A percentile compares a stretch with the other conserved stretches of the same genome.
Conservation (phyloP, 1,140 invertebrate genomes). For the Melitaea cinxia region DNA sequence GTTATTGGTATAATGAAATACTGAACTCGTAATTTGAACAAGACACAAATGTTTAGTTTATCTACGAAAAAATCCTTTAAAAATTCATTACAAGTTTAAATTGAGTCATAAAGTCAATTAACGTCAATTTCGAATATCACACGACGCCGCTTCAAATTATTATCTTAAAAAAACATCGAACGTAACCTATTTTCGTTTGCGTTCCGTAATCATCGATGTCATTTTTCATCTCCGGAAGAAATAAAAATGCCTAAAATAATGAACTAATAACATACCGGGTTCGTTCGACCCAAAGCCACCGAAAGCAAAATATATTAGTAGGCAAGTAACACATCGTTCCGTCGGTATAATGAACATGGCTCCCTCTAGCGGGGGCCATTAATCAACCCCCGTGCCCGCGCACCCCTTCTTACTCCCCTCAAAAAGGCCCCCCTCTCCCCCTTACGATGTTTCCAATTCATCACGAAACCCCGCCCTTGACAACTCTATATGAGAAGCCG, state of each 20-base stretch:
- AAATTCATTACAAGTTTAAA: conserved; percentile 47
- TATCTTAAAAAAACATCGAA: conserved; percentile 46
- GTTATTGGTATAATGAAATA: neutral
- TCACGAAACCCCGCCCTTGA: conserved; percentile 81
- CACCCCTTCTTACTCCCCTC: conserved; percentile 53
- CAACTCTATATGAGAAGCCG: conserved; percentile 79
- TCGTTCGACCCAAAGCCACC: conserved; percentile 53
- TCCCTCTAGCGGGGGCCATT: conserved; percentile 71
- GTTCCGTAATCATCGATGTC: conserved; percentile 57
- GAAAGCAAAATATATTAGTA: conserved; percentile 78
- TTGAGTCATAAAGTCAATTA: conserved; percentile 57
- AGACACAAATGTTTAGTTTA: conserved; percentile 34
- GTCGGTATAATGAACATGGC: conserved; percentile 79
- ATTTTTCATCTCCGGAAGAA: conserved; percentile 72
- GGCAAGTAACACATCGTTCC: conserved; percentile 78
- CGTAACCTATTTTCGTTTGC: conserved; percentile 50
- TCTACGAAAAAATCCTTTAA: conserved; percentile 31
- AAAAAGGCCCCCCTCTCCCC: conserved; percentile 61
- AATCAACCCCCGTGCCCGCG: conserved; percentile 66
- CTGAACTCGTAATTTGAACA: conserved; percentile 32
- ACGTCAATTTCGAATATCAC: conserved; percentile 47
- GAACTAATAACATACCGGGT: conserved; percentile 67
- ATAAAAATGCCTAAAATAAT: conserved; percentile 79
- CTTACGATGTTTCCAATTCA: conserved; percentile 77
- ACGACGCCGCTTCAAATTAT: conserved; percentile 46